A percentile compares a stretch with the other conserved stretches of the same genome.
Evolutionary conservation across 2,797 vertebrate species (phyloP).

Genomic region (Bucorvus abyssinicus): DNA sequence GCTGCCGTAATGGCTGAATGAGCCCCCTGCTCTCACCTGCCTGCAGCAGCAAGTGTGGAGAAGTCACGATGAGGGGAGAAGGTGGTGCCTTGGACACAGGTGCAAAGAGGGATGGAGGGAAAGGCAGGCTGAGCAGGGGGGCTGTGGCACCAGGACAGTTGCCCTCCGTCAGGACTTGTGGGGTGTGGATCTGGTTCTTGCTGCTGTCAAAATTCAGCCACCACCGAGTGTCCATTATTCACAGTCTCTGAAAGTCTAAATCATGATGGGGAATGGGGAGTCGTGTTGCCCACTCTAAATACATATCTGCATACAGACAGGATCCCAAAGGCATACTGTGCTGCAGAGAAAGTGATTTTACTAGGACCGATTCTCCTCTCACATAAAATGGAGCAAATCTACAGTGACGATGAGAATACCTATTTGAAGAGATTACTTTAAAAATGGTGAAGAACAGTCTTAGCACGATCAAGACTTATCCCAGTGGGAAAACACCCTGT

Average conservation of each 20-base stretch:
- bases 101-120: not conserved
- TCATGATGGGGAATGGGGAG: not conserved
- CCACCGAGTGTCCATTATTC: not conserved
- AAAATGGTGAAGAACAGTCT: not conserved
- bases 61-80: not conserved
- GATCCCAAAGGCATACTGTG: not conserved
- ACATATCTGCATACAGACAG: not conserved
- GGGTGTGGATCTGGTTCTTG: not conserved
- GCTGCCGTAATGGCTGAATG: not conserved
- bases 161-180: not conserved
- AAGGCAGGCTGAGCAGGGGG: not conserved
- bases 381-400: not conserved
- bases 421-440: not conserved
- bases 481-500: not conserved
- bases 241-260: not conserved
- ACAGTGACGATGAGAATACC: not conserved
- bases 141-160: not conserved
- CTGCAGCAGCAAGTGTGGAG: not conserved
- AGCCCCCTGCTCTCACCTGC: not conserved
- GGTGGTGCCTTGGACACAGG: not conserved
- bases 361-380: not conserved
- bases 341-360: not conserved
- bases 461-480: not conserved
- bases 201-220: not conserved
- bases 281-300: not conserved